Evolutionary conservation across 2,797 vertebrate species (phyloP), one percentile per base, ranked within the genome.

Genomic region (Emydoidea blandingii): DNA sequence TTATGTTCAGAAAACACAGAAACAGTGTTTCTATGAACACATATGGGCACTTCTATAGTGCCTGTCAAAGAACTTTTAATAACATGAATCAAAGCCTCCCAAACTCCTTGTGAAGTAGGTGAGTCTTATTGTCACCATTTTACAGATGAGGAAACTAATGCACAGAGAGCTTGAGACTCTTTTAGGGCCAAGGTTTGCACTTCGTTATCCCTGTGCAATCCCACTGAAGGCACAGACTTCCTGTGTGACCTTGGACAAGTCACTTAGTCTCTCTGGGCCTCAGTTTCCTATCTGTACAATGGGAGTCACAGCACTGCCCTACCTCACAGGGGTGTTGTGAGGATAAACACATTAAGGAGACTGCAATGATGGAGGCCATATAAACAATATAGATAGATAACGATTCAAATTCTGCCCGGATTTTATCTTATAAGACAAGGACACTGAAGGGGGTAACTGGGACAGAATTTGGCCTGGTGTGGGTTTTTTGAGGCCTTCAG

Each of bases 401-500:
- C 10, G 19, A 78, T 78, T 82, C 86, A 92, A 59, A 56, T 44
- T 53, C 89, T 94, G 91, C 87, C 57, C 47, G 29, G 53, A 80
- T 54, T 94, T 94, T 80, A 81, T 57, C 54, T 81, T 81, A 79
- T 14, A 91, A 79, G 94, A 53, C 86, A 82, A 80, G 52, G 65
- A 89, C 82, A 78, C 27, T 54, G 78, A 82, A 93, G 87, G 94
- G 83, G 82, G 92, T 59, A 90, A 83, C 0, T 3, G 90, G 34
- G 95, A 90, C 49, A 25, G 78, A 94, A 94, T 94, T 93, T 96
- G 96, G 94, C 94, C 94, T 80, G 65, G 0, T 0, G 0, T 0
- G 88, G 34, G 59, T 96, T 97, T 93, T 57, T 91, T 96, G 95
- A 96, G 95, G 96, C 91, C 96, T 91, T 95, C 85, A 34, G 92